phyloP scores from a whole-genome alignment of 2,888 invertebrate species.

The Pollenia griseotomentosa region DNA sequence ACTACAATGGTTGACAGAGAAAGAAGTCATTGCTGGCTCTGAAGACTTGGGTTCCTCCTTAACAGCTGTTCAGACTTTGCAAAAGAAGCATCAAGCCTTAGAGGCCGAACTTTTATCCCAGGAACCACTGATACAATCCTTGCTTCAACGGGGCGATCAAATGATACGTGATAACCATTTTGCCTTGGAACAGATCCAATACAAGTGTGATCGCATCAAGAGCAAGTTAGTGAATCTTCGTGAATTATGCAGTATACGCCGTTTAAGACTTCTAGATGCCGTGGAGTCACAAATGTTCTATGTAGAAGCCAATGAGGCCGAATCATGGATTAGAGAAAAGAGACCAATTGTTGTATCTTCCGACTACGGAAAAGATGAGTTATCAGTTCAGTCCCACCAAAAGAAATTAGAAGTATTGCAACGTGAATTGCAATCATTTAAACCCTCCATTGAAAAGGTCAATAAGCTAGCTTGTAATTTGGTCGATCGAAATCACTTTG shows the following conservation, averaged over 20 bases:
- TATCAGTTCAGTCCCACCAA: slow-evolving; percentile 92
- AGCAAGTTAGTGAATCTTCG: slow-evolving; percentile 89
- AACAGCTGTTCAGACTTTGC: slow-evolving; percentile 92
- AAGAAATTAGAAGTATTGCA: slow-evolving; percentile 93
- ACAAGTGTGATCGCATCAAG: slow-evolving; percentile 86
- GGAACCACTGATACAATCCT: slow-evolving; percentile 91
- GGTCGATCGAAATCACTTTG: slow-evolving; percentile 91
- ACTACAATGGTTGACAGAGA: slow-evolving; percentile 94
- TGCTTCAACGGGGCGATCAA: slow-evolving; percentile 90
- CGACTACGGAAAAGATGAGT: slow-evolving; percentile 96
- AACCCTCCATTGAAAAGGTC: slow-evolving; percentile 89
- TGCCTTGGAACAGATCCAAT: slow-evolving; percentile 87
- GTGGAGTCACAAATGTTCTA: slow-evolving; percentile 94
- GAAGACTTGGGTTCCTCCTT: slow-evolving; percentile 88
- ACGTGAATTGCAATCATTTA: slow-evolving; percentile 92
- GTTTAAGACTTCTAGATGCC: slow-evolving; percentile 90
- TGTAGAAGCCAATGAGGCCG: slow-evolving; percentile 95
- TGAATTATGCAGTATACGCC: slow-evolving; percentile 89
- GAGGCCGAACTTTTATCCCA: slow-evolving; percentile 94
- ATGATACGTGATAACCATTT: slow-evolving; percentile 94
- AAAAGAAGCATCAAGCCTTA: slow-evolving; percentile 96
- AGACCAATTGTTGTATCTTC: slow-evolving; percentile 89
- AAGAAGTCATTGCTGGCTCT: slow-evolving; percentile 89
- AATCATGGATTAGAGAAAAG: slow-evolving; percentile 96
- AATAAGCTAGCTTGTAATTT: slow-evolving; percentile 88